Evolutionary conservation across 2,888 invertebrate genomes (phyloP), one percentile per base, ranked within the genome.

Genomic region (Macroteleia sp.): DNA sequence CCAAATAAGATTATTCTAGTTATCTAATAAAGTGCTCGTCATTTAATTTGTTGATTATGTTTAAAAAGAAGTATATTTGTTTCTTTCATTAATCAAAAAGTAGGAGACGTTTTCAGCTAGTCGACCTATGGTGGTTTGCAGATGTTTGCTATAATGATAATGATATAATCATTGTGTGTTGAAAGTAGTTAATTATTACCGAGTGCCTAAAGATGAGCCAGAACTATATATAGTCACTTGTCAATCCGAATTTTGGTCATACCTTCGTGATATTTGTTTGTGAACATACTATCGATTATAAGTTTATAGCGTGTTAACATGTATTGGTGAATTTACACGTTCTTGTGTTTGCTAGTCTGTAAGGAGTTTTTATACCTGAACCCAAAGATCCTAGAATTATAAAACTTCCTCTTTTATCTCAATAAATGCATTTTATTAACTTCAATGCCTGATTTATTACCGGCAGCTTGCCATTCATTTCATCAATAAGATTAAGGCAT

Each of bases 311-410:
- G 28, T 41, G 10, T 19, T 48, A n/a, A 59, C 19, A 17, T 32
- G 16, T 41, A 19, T 30, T 14, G 19, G 12, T 19, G 22, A 42
- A 41, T 50, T 50, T 14, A 19, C 22, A 20, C 20, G n/a, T 10
- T 52, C 34, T 46, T 41, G 36, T 44, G 62, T 57, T 52, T 54
- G 19, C 62, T 86, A 87, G 85, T 66, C 70, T 70, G 28, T 88
- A 88, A 87, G 82, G 77, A 76, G 75, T 84, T 88, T 81, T 79
- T 76, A 69, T 77, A 81, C 81, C 83, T 56, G 81, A 75, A 78
- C 78, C 87, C 86, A 86, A 88, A 88, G 88, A 88, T 82, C 82
- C 82, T 80, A 48, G 77, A 79, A 80, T 81, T 46, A 83, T 81
- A 70, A 61, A 62, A 32, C 44, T 32, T 42, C 48, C 71, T 56